Evolutionary conservation across 2,888 invertebrate species (phyloP), one percentile per base, ranked within the genome.

Genomic region (Hedychridium roseum): DNA sequence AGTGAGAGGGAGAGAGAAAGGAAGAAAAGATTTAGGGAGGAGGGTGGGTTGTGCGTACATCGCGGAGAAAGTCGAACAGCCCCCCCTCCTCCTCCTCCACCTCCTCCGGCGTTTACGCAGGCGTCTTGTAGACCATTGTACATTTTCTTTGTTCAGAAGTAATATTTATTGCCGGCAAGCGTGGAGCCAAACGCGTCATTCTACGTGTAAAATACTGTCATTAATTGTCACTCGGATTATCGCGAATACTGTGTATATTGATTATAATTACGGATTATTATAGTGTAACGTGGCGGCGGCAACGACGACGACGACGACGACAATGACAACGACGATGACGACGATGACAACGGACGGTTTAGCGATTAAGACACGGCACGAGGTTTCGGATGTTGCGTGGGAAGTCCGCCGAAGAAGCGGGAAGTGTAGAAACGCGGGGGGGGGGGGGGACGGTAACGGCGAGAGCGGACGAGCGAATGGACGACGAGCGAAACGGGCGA

Each of bases 161-260:
- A 66, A 70, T 76, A 76, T 77, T 77, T 77, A 77, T 78, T 78
- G 68, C 71, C n/a, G 70, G 62, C 63, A 66, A 64, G 64, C 68
- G 70, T n/a, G n/a, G n/a, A 72, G 68, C 62, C 61, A n/a, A 64
- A 61, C 61, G 68, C 70, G 74, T 73, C 74, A 72, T 73, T 74
- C 71, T 70, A 71, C 70, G 67, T 78, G 77, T 78, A 77, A 77
- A 76, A 78, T 77, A 78, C 64, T 72, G 70, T 74, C 76, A 75
- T 73, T 74, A 69, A 60, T 66, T 72, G 71, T 71, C 76, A 74
- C 71, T 76, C 75, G 72, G 71, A 70, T 66, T 72, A 75, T 70
- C 66, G 73, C 72, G 70, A 68, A 64, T 66, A 71, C 66, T 74
- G 70, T 77, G 77, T 76, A 76, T 71, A 66, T 74, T 70, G 69